phyloP scores from a whole-genome alignment of 2,888 invertebrate genomes.

The Chrysolina haemoptera region DNA sequence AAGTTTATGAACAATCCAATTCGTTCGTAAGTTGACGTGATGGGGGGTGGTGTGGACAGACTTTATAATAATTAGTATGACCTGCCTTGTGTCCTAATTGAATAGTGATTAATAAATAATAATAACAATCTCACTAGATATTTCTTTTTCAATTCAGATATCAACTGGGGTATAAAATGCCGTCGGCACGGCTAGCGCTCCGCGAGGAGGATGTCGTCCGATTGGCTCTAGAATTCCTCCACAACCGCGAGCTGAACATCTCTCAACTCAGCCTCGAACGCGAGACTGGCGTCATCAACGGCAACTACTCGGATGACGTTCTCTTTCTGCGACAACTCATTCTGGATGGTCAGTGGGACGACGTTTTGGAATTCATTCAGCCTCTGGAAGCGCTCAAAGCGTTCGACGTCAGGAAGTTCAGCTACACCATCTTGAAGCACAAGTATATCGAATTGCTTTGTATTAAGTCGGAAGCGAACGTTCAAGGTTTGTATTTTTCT shows the following conservation, averaged over 20 bases:
- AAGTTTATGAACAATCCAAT: too few relatives aligned
- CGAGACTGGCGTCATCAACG: slow-evolving; percentile 96
- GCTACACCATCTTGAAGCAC: slow-evolving; percentile 90
- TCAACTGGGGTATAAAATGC: slow-evolving; percentile 72
- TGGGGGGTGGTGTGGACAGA: too few relatives aligned
- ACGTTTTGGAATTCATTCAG: slow-evolving; percentile 95
- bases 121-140: neutral
- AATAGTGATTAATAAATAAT: too few relatives aligned
- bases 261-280: slow-evolving; percentile 92
- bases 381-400: slow-evolving; percentile 87
- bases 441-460: slow-evolving; percentile 95
- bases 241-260: slow-evolving; percentile 93
- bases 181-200: slow-evolving; percentile 86
- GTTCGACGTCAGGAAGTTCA: slow-evolving; percentile 89
- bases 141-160: neutral
- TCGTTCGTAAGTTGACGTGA: too few relatives aligned
- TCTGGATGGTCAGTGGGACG: slow-evolving; percentile 98
- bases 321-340: slow-evolving; percentile 95
- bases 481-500: slow-evolving; percentile 68
- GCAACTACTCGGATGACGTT: slow-evolving; percentile 93
- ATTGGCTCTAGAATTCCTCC: slow-evolving; percentile 87
- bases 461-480: slow-evolving; percentile 93
- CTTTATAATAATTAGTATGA: too few relatives aligned
- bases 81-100: too few relatives aligned
- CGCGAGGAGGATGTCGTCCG: slow-evolving; percentile 92